Conservation (phyloP, 1,140 invertebrate species). For the Chelonus insularis region DNA sequence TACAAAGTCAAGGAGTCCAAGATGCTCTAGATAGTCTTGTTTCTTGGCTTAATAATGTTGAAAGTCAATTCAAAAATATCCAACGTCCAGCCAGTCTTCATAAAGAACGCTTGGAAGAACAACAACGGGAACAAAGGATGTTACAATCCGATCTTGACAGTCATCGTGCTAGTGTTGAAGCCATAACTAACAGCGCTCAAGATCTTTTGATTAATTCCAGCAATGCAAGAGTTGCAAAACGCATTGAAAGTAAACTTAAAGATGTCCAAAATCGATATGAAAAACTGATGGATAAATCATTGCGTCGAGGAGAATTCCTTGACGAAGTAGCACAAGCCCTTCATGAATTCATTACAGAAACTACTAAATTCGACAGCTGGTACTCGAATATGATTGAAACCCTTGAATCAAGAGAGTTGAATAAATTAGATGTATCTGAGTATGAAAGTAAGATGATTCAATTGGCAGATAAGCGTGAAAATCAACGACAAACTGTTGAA, state of each 20-base stretch:
- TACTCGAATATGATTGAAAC: conserved; percentile 73
- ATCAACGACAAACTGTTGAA: conserved; percentile 70
- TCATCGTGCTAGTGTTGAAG: conserved; percentile 81
- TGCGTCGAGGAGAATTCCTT: conserved; percentile 78
- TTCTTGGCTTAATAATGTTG: conserved; percentile 81
- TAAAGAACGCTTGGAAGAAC: conserved; percentile 87
- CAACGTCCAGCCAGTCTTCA: conserved; percentile 83
- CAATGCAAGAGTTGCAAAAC: conserved; percentile 85
- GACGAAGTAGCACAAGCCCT: conserved; percentile 78
- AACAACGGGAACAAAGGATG: conserved; percentile 79
- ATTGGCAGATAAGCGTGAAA: conserved; percentile 60
- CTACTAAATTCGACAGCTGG: conserved; percentile 71
- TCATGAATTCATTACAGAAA: conserved; percentile 71
- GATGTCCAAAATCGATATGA: conserved; percentile 84
- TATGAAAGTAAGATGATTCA: conserved; percentile 68
- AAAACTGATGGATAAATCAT: conserved; percentile 78
- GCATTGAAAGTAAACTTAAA: conserved; percentile 83
- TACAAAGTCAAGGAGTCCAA: conserved; percentile 93
- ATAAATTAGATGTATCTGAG: conserved; percentile 71
- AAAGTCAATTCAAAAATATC: conserved; percentile 79
- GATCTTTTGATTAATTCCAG: conserved; percentile 80
- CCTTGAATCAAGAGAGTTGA: conserved; percentile 73
- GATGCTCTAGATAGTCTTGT: conserved; percentile 86
- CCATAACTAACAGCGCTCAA: conserved; percentile 75
- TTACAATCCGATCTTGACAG: conserved; percentile 82